These are phyloP conservation scores for Neomicropteryx cornuta DNA, from an alignment of 1,140 invertebrate genomes.

Conservation along the genomic window DNA sequence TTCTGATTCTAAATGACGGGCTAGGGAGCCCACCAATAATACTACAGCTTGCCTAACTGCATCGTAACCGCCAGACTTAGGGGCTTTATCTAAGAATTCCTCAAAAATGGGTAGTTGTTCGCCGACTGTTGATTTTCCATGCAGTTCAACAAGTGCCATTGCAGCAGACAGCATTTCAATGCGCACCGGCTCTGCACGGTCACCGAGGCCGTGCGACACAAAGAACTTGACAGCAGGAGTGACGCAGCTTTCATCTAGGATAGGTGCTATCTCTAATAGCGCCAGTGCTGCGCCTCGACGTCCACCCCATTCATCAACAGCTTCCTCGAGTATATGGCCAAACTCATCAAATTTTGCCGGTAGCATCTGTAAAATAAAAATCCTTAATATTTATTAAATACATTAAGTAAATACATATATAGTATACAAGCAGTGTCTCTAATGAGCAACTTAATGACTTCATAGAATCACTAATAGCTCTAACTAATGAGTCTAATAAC, in stretches of 20 bases:
- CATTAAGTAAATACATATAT: background rate
- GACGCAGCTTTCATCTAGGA: slow-evolving; percentile 57
- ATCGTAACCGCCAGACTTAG: slow-evolving; percentile 84
- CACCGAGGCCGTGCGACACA: slow-evolving; percentile 76
- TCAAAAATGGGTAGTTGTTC: slow-evolving; percentile 81
- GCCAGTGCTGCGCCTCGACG: slow-evolving; percentile 80
- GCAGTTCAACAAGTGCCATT: slow-evolving; percentile 79
- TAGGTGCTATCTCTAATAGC: slow-evolving; percentile 56
- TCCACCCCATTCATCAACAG: slow-evolving; percentile 80
- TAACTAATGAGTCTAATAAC: too few species aligned
- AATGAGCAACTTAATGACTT: too few species aligned
- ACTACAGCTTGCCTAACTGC: slow-evolving; percentile 91
- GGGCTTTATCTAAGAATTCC: slow-evolving; percentile 80
- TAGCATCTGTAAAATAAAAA: slow-evolving; percentile 49
- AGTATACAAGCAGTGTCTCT: background rate
- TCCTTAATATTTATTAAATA: background rate
- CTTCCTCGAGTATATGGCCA: slow-evolving; percentile 75
- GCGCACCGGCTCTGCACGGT: slow-evolving; percentile 72
- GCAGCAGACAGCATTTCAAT: slow-evolving; percentile 89
- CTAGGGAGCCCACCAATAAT: slow-evolving; percentile 92
- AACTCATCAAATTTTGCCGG: slow-evolving; percentile 84
- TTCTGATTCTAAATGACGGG: slow-evolving; percentile 85
- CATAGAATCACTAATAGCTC: too few species aligned
- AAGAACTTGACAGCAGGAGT: slow-evolving; percentile 68
- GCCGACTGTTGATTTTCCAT: slow-evolving; percentile 74